Evolutionary conservation across 1,140 invertebrate species (phyloP).

Genomic region (Thereuonema tuberculata): DNA sequence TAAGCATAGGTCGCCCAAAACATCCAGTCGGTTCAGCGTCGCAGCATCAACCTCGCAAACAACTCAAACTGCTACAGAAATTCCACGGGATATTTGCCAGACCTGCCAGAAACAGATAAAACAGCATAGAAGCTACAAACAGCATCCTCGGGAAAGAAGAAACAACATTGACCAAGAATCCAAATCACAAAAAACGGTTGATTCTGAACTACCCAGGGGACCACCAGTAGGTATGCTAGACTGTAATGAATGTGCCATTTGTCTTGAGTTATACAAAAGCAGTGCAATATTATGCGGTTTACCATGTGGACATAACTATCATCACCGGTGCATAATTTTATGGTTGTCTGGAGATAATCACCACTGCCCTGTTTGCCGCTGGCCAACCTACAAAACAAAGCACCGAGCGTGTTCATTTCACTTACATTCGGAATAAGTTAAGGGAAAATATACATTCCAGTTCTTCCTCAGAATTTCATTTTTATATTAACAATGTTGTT

Average conservation of each 20-base stretch:
- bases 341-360: constrained; percentile 41
- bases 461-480: too few species aligned
- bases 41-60: background rate
- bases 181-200: too few species aligned
- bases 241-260: constrained; percentile 38
- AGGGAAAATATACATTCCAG: too few species aligned
- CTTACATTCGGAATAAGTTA: background rate
- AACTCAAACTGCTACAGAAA: background rate
- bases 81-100: background rate
- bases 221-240: constrained; percentile 25
- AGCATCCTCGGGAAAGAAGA: background rate
- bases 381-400: constrained; percentile 36
- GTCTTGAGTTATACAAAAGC: constrained; percentile 35
- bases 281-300: constrained; percentile 34
- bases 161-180: too few species aligned
- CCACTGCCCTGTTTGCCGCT: constrained; percentile 41
- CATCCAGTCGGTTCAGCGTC: background rate
- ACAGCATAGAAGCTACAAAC: too few species aligned
- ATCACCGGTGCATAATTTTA: constrained; percentile 36
- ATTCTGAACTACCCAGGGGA: background rate
- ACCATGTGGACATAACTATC: constrained; percentile 41
- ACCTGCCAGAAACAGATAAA: background rate
- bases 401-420: background rate
- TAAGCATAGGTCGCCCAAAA: too few species aligned
- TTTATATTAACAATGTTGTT: too few species aligned